Evolutionary conservation across 2,888 invertebrate genomes (phyloP).

Genomic region (Nymphalis polychloros): DNA sequence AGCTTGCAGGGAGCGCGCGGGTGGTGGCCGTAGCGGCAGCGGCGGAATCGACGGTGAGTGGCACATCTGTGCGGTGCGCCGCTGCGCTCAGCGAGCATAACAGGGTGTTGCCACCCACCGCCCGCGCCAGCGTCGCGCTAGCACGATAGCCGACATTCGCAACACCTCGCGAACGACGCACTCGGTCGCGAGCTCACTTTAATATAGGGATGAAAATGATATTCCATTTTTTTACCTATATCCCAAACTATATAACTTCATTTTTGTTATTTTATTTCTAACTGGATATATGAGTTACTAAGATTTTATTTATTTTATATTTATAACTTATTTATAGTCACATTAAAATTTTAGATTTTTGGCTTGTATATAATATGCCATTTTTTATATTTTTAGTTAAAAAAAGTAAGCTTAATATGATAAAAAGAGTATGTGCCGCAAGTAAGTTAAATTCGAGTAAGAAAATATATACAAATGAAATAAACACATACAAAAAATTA

Average conservation of each 20-base stretch:
- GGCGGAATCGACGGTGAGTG: slow-evolving; percentile 37
- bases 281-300: no score
- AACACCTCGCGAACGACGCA: slow-evolving; percentile 77
- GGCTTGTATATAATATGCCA: no score
- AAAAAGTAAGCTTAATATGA: no score
- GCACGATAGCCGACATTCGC: slow-evolving; percentile 75
- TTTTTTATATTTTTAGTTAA: no score
- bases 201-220: slow-evolving; percentile 57
- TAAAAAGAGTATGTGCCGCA: no score
- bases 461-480: not conserved
- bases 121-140: slow-evolving; percentile 48
- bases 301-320: no score
- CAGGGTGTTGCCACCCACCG: slow-evolving; percentile 49
- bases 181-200: slow-evolving; percentile 69
- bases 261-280: no score
- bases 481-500: not conserved
- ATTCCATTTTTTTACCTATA: not conserved
- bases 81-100: slow-evolving; percentile 64
- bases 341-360: no score
- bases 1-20: slow-evolving; percentile 46
- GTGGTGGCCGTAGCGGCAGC: slow-evolving; percentile 44
- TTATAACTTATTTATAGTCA: no score
- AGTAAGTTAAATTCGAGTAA: no score
- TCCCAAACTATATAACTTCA: not conserved
- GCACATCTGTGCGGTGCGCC: slow-evolving; percentile 73